Percentiles rank a stretch among this genome's conserved stretches.
phyloP scores from a whole-genome alignment of 2,888 invertebrate genomes.

The Philereme transversata region DNA sequence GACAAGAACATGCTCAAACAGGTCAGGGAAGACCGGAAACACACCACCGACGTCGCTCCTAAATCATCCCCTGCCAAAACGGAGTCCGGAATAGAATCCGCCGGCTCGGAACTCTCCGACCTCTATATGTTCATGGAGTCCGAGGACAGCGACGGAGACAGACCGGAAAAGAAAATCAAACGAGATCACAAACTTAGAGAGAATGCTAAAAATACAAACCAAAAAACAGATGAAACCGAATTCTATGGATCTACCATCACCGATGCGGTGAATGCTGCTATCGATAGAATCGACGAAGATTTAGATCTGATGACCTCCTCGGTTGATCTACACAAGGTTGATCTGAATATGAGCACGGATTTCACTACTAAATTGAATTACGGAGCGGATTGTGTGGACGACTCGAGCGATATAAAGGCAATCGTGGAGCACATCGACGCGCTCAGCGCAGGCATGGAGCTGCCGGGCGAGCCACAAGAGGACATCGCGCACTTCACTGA shows the following conservation, averaged over 20 bases:
- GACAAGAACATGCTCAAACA: slow-evolving; percentile 40
- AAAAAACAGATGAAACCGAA: not conserved
- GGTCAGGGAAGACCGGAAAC: slow-evolving; percentile 13
- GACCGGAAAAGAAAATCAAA: slow-evolving; percentile 12
- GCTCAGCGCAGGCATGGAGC: slow-evolving; percentile 39
- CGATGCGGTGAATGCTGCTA: slow-evolving; percentile 25
- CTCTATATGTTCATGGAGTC: slow-evolving; percentile 21
- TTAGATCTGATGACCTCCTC: slow-evolving; percentile 9
- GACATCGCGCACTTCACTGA: slow-evolving; percentile 41
- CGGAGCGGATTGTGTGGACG: slow-evolving; percentile 15
- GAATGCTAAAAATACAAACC: not conserved
- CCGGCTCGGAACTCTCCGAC: slow-evolving; percentile 47
- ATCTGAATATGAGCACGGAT: slow-evolving; percentile 4
- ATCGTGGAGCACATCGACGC: slow-evolving; percentile 56
- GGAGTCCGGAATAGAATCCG: slow-evolving; percentile 42
- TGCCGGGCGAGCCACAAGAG: not conserved
- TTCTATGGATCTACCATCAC: not conserved
- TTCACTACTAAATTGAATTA: slow-evolving; percentile 6
- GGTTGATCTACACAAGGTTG: not conserved
- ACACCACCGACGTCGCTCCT: not conserved
- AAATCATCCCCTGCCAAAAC: slow-evolving; percentile 14
- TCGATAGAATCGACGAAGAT: slow-evolving; percentile 27
- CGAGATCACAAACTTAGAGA: slow-evolving; percentile 1
- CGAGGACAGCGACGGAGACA: slow-evolving; percentile 22
- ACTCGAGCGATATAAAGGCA: slow-evolving; percentile 50